Evolutionary conservation across 1,140 invertebrate genomes (phyloP).

Genomic region (Ectropis grisescens): DNA sequence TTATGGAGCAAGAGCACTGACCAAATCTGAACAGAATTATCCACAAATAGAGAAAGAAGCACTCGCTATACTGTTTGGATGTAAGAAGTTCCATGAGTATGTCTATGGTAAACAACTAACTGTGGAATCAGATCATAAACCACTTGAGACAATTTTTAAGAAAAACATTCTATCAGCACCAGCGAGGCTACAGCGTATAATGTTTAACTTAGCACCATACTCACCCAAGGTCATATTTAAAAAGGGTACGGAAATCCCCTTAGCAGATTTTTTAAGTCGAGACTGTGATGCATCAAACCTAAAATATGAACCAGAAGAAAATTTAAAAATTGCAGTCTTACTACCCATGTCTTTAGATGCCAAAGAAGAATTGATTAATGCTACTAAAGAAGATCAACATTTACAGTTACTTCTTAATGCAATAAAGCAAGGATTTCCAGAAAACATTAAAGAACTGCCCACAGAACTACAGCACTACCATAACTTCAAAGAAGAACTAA

Average conservation of each 20-base stretch:
- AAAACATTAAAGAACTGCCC: conserved; percentile 4
- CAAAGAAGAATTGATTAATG: conserved; percentile 6
- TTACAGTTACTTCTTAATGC: conserved; percentile 4
- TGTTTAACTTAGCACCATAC: conserved; percentile 4
- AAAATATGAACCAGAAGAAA: conserved; percentile 7
- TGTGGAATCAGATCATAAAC: not conserved
- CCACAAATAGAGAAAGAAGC: too few relatives aligned
- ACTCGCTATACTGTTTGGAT: too few relatives aligned
- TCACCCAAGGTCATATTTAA: conserved; percentile 7
- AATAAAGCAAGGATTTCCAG: conserved; percentile 10
- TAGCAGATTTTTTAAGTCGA: conserved; percentile 4
- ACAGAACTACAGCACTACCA: conserved; percentile 8
- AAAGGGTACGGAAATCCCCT: conserved; percentile 6
- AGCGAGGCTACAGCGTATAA: not conserved
- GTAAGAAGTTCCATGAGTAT: too few relatives aligned
- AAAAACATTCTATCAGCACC: not conserved
- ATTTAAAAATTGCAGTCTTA: conserved; percentile 1
- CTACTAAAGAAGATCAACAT: conserved; percentile 5
- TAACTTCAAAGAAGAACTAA: not conserved
- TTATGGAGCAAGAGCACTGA: too few relatives aligned
- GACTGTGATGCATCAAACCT: conserved; percentile 2
- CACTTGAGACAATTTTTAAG: not conserved
- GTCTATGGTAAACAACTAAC: not conserved
- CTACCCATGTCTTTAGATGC: conserved; percentile 4
- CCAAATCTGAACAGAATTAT: too few relatives aligned